A percentile compares a stretch with the other conserved stretches of the same genome.
phyloP scores from a whole-genome alignment of 2,113 vertebrate genomes.

The Antennarius striatus region DNA sequence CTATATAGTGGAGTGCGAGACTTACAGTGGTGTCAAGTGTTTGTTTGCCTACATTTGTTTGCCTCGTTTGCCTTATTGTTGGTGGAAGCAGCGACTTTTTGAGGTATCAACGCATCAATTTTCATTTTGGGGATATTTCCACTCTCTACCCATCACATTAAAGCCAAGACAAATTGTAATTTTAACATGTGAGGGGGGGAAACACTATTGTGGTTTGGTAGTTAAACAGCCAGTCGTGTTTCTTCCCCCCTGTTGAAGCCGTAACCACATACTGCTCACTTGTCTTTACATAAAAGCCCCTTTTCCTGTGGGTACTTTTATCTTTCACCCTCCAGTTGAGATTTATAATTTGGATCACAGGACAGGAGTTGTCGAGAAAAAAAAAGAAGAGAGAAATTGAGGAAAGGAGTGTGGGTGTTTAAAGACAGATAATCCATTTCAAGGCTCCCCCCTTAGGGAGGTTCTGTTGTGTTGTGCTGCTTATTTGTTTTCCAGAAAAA shows the following conservation, averaged over 20 bases:
- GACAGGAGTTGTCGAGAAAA: slow-evolving; percentile 51
- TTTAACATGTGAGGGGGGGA: background rate
- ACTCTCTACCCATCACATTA: background rate
- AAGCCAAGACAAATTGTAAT: slow-evolving; percentile 3
- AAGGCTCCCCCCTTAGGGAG: slow-evolving; percentile 63
- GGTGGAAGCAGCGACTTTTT: background rate
- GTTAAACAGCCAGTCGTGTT: slow-evolving; percentile 7
- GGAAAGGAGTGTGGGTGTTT: slow-evolving; percentile 67
- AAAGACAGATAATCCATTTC: slow-evolving; percentile 76
- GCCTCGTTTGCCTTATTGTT: background rate
- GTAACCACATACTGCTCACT: slow-evolving; percentile 29
- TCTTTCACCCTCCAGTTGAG: slow-evolving; percentile 68
- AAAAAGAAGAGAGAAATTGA: slow-evolving; percentile 45
- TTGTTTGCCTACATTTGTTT: too few species aligned
- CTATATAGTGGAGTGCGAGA: background rate
- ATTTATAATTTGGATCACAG: slow-evolving; percentile 76
- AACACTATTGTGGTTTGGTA: background rate
- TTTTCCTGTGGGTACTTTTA: slow-evolving; percentile 69
- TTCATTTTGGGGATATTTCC: background rate
- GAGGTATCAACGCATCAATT: background rate
- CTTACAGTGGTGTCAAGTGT: background rate
- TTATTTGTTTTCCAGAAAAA: slow-evolving; percentile 67
- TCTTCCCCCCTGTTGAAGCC: slow-evolving; percentile 8
- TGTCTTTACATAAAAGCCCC: slow-evolving; percentile 59
- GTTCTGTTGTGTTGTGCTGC: slow-evolving; percentile 59